Conservation (phyloP, 2,797 vertebrate genomes). For the Betta splendens region DNA sequence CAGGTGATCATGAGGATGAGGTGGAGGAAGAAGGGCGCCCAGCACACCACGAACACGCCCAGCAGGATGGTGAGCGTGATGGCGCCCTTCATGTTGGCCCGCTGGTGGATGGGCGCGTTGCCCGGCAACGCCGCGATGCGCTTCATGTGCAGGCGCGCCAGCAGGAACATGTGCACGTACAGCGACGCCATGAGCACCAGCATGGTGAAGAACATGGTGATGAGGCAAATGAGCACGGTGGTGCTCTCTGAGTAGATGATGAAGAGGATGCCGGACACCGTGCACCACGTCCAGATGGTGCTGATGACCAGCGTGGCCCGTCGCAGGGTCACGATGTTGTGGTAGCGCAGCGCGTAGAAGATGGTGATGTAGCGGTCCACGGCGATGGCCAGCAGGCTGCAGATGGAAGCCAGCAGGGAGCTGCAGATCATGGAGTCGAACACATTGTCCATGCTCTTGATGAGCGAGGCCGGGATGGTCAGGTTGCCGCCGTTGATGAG, state of each 20-base stretch:
- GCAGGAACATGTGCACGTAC: conserved; percentile 96
- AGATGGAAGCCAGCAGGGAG: conserved; percentile 93
- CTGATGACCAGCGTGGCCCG: conserved; percentile 85
- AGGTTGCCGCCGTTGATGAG: conserved; percentile 85
- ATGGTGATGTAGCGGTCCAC: conserved; percentile 96
- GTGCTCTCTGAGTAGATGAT: conserved; percentile 94
- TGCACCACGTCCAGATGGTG: conserved; percentile 91
- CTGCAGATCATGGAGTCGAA: conserved; percentile 97
- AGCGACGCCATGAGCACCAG: conserved; percentile 94
- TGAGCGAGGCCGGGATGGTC: conserved; percentile 79
- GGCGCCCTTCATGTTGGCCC: conserved; percentile 94
- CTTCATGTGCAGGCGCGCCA: conserved; percentile 92
- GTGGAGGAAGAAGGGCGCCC: conserved; percentile 95
- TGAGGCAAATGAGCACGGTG: conserved; percentile 91
- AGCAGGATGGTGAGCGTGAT: conserved; percentile 94
- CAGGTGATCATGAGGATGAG: conserved; percentile 95
- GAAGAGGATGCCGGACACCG: conserved; percentile 87
- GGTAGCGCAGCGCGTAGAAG: conserved; percentile 95
- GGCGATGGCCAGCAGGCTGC: conserved; percentile 93
- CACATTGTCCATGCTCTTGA: conserved; percentile 92
- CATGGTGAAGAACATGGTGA: conserved; percentile 95
- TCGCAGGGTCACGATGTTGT: conserved; percentile 91
- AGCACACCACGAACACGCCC: conserved; percentile 95
- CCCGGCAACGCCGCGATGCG: conserved; percentile 91
- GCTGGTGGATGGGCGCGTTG: conserved; percentile 85